Evolutionary conservation across 2,797 vertebrate genomes (phyloP), one percentile per base, ranked within the genome.

Genomic region (Rhinella marina): DNA sequence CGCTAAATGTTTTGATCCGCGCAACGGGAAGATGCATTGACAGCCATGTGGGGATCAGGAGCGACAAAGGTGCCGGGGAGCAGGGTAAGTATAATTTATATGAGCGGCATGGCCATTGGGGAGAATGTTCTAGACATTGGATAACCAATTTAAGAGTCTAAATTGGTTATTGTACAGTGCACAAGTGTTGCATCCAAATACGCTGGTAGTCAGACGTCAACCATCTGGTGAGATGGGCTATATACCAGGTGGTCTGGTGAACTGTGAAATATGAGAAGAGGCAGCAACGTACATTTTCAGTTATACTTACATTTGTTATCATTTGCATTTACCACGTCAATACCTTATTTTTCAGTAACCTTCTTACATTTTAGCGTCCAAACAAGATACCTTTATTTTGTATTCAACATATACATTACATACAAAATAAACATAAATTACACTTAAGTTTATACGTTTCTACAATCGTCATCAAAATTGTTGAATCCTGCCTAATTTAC

Each of bases 331-430:
- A 73, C 0, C 29, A 54, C 12, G 7, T 77, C 11, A n/a, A 73
- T 29, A 16, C 2, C 32, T 29, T 70, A 12, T 7, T 70, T 29
- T 29, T 70, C 5, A 50, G 23, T 75, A 48, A 48, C 9, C 21
- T 48, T 48, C 21, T 14, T 50, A 75, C 32, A 50, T 14, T 61
- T 48, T 21, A 81, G 48, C 78, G 1, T 61, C 78, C 29, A 61
- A 81, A 81, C 73, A 61, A 41, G 17, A 13, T 32, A n/a, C 3
- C 64, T 84, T 84, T 84, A 84, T 84, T 84, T 57, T 27, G 29
- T 27, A 23, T 23, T 50, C 2, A 57, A 75, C 29, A 75, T 48
- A 59, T 75, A 84, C 70, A 84, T 19, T 3, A 84, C 41, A 29
- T 57, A 72, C 68, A 84, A 75, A 81, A 48, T 12, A 64, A 62